A percentile compares a stretch with the other conserved stretches of the same genome.
phyloP scores from a whole-genome alignment of 2,113 vertebrate species.

The Thryonomys swinderianus region DNA sequence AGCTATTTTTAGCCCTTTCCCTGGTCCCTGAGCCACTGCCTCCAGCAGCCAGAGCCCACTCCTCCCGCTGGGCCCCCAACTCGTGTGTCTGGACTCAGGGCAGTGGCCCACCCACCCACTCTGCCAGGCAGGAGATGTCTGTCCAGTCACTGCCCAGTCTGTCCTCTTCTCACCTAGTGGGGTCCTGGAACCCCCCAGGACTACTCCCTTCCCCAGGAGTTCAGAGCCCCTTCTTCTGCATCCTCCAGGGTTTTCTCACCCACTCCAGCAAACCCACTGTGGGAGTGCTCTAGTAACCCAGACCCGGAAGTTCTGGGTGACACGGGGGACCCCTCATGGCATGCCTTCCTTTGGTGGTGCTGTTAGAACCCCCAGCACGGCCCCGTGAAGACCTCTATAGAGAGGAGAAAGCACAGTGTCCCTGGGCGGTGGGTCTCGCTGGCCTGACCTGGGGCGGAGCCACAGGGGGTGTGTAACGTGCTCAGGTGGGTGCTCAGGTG shows the following conservation, averaged over 20 bases:
- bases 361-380: not conserved
- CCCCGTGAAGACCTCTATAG: accelerated
- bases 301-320: not conserved
- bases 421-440: not conserved
- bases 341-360: not conserved
- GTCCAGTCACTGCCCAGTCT: not conserved
- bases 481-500: no score
- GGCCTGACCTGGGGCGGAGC: accelerated
- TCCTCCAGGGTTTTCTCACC: not conserved
- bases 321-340: not conserved
- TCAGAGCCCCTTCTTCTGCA: not conserved
- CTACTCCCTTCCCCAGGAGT: not conserved
- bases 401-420: not conserved
- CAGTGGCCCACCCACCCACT: slow-evolving; percentile 83
- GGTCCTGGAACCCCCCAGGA: not conserved
- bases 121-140: slow-evolving; percentile 77
- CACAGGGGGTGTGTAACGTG: not conserved
- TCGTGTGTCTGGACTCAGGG: not conserved
- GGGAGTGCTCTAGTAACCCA: not conserved
- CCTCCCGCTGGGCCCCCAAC: slow-evolving; percentile 88
- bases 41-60: slow-evolving; percentile 85
- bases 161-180: not conserved
- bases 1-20: slow-evolving; percentile 91
- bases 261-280: not conserved
- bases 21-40: slow-evolving; percentile 86